Base-by-base conservation (phyloP, 2,113 vertebrate species). In the Petromus typicus region DNA sequence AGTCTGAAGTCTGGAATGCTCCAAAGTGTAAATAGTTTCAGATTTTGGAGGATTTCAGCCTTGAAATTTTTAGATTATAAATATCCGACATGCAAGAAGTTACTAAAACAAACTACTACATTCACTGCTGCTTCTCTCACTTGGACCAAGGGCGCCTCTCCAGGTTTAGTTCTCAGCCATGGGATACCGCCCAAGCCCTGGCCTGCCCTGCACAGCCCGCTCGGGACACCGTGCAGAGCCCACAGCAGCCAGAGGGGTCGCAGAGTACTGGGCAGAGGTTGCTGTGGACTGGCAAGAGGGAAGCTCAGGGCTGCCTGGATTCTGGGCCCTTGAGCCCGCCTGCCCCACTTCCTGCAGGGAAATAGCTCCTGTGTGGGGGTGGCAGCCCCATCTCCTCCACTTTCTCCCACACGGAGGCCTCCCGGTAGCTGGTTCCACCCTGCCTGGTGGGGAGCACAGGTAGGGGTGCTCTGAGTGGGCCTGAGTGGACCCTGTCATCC, bases 211-310 rank as follows among this genome's bases (percentile, higher is more conserved):
- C 2, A 32, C 17, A 45, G 4, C 37, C 78, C 1, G 0, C 22
- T 30, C 4, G 0, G 43, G 48, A 61, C n/a, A 37, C 48, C 43
- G 5, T 3, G 1, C 27, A 12, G 40, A 85, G 48, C 59, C 30
- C 0, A 8, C 17, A 1, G 25, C 48, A 14, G 34, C 40, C 32
- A 0, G 6, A 32, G 45, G 10, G 4, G 14, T 16, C 10, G 43
- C 17, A 57, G 14, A 57, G 56, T 6, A 27, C 22, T 1, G 3
- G 43, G 45, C 69, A 0, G 0, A 2, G n/a, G 80, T 54, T 40
- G 0, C 0, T 0, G 14, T 16, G 0, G 51, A 59, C 40, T 40
- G 30, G 63, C 25, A 34, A 78, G 45, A 2, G 7, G 73, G 34
- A 7, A 0, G 1, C 67, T n/a, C 7, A 2, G 54, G 63, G 67